Evolutionary conservation across 2,113 vertebrate genomes (phyloP), one percentile per base, ranked within the genome.

Genomic region (Tupaia tana): DNA sequence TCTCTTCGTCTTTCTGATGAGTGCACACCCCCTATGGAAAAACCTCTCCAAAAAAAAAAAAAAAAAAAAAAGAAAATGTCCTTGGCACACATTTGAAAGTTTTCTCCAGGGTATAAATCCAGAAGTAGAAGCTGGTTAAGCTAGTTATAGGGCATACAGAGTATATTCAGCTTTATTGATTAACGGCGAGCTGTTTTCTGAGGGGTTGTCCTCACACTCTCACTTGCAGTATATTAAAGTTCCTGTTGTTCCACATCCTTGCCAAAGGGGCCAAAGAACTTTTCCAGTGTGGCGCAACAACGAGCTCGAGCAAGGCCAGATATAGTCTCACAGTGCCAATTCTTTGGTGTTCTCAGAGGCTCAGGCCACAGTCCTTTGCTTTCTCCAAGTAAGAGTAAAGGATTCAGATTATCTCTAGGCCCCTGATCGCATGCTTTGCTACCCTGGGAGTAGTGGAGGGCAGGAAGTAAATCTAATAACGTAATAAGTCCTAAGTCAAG

Each of bases 101-200:
- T 82, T 96, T 80, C 66, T 83, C 24, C 58, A 87, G 80, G 87
- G 11, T 87, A 27, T 73, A 90, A 93, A 84, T 78, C 56, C 31
- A 67, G 78, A 92, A 74, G 66, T 80, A 54, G 63, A 85, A 64
- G 18, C 52, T 91, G 54, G 56, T 71, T 85, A 85, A 64, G 18
- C 52, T 91, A 34, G 56, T 71, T 85, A 31, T 59, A 75, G 73
- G 16, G 16, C 69, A 25, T 27, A 18, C 12, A 83, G 54, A 34
- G 11, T 90, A 88, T 77, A 2, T 69, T 94, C 86, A 82, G 24
- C 54, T 93, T 93, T 90, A 79, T n/a, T 92, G 83, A 63, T 77
- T 94, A 64, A 85, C 81, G 54, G 19, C 84, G 82, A 78, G 34
- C 54, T 89, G 69, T 95, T 92, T 93, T 81, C 69, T 73, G 86